A percentile compares a stretch with the other conserved stretches of the same genome.
phyloP scores from a whole-genome alignment of 1,140 invertebrate genomes.

The Aphelenchoides besseyi region DNA sequence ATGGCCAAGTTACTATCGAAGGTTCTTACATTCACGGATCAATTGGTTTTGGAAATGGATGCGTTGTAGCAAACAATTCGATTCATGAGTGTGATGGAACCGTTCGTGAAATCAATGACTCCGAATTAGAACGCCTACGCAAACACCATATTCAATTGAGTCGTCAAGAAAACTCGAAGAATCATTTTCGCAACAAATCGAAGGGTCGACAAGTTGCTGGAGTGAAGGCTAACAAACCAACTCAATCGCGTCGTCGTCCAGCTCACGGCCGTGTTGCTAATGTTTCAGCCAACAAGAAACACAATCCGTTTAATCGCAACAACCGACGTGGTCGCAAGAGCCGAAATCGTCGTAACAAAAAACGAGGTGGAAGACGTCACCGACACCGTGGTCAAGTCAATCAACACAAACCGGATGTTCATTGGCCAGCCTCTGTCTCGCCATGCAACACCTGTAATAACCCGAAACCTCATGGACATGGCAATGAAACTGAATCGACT shows the following conservation, averaged over 20 bases:
- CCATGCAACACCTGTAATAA: not conserved
- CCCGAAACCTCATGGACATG: no score
- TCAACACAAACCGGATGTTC: not conserved
- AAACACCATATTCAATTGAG: not conserved
- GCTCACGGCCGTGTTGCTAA: not conserved
- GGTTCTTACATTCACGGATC: not conserved
- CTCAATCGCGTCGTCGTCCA: no score
- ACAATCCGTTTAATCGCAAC: not conserved
- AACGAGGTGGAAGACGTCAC: no score
- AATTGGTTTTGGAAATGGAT: not conserved
- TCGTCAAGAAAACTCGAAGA: no score
- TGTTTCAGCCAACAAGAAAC: not conserved
- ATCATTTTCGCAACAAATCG: no score
- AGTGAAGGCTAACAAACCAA: no score
- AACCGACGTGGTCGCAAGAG: not conserved
- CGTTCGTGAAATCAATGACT: not conserved
- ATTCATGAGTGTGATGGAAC: not conserved
- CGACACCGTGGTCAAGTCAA: no score
- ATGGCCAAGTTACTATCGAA: not conserved
- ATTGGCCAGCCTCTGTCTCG: not conserved
- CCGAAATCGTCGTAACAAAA: not conserved
- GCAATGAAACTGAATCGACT: no score
- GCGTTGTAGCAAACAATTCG: not conserved
- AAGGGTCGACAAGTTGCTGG: not conserved
- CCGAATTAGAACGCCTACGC: not conserved